Base-by-base conservation (phyloP, 2,113 vertebrate species). In the Nipponia nippon region DNA sequence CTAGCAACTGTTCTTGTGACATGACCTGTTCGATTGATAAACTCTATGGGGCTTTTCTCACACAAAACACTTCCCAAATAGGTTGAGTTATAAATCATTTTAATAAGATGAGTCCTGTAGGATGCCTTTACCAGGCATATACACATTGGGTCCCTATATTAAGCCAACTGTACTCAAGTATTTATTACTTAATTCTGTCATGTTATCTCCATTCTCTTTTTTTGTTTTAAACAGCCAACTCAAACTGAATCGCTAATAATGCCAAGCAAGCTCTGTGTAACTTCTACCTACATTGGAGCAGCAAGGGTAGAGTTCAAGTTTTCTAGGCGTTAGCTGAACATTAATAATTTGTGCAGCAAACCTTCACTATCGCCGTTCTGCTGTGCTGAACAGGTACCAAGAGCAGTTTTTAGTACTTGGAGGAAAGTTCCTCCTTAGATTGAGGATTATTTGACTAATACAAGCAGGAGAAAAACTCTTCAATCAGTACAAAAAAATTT, bases 401-500 rank as follows among this genome's bases (percentile, higher is more conserved):
- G 14, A 58, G 20, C 13, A 62, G 20, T 4, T n/a, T 63, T 75
- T 30, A 92, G 18, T 44, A 82, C 34, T 32, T 71, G 62, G 46
- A 90, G 36, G 36, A 72, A 72, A 8, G 29, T 49, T 79, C 27
- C 34, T 81, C 29, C 40, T 58, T 72, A 70, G 21, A 58, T 66
- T 44, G 75, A 92, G 58, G 58, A 70, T 47, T 13, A 53, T 58
- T 73, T 93, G 44, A 59, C 61, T 93, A 62, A 96, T 21, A 69
- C 4, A 96, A 88, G 58, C 55, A 92, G 62, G 59, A 93, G 29
- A 77, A 94, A 87, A 92, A 13, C 27, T 66, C 61, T 93, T 95
- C 56, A 72, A 29, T 87, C 0, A 13, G 91, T 96, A 96, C n/a
- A 95, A 96, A 97, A 97, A 87, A 78, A 65, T 94, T 95, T 97